Evolutionary conservation across 2,888 invertebrate species (phyloP), one percentile per base, ranked within the genome.

Genomic region (Teleogryllus oceanicus): DNA sequence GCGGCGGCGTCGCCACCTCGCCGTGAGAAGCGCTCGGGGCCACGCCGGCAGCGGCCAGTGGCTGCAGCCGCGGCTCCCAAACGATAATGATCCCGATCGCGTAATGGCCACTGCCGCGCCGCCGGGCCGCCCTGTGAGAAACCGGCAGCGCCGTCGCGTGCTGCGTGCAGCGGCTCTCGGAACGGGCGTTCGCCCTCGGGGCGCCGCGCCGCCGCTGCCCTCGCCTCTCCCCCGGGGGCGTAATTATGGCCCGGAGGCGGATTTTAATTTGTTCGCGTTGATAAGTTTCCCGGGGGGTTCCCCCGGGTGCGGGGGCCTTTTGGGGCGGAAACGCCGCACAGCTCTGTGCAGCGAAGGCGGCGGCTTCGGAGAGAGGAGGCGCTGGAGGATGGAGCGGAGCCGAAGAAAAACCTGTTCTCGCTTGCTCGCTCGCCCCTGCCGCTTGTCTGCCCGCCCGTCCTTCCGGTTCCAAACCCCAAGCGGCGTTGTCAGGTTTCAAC

Each of bases 81-180:
- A 62, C 62, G 62, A 62, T 62, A 62, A 62, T 62, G 62, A 62
- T 62, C 62, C 62, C 62, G 62, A 62, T 62, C 62, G 62, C 62
- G 62, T 62, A 62, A 62, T 62, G 62, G n/a, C 62, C n/a, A n/a
- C 62, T 5, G 62, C n/a, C 62, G 62, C 62, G 62, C 62, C 18
- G 62, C 24, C 24, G 24, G 24, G 24, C 24, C 37, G 37, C 37
- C 37, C 37, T 37, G 62, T 62, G 62, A 62, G 62, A 62, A 62
- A 37, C 37, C 62, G 62, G 62, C 16, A 62, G 37, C 8, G 62
- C 16, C 62, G n/a, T 62, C n/a, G 62, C 62, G 62, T 62, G 62
- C 62, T 18, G 62, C 62, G 37, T 37, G 37, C 37, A 37, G 37
- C 37, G 37, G 37, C 37, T 8, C 37, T 62, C 62, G 16, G 13